phyloP scores from a whole-genome alignment of 2,888 invertebrate genomes.

The Limulus polyphemus region DNA sequence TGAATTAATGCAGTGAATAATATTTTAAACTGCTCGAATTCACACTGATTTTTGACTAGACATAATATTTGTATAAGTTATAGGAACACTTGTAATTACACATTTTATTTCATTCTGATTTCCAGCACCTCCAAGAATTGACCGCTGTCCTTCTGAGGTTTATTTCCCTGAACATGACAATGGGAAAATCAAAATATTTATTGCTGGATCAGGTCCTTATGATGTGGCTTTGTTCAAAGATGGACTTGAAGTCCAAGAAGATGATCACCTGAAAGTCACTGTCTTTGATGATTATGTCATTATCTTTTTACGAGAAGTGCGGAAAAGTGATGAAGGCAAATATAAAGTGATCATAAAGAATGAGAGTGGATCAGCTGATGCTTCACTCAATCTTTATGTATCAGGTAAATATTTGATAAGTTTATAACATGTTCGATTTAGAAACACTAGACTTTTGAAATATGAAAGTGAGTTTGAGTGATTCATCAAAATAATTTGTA shows the following conservation, averaged over 20 bases:
- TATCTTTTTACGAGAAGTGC: constrained; percentile 83
- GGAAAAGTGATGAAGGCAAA: constrained; percentile 74
- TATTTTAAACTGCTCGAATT: too few relatives aligned
- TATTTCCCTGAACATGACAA: constrained; percentile 89
- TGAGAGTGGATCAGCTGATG: constrained; percentile 74
- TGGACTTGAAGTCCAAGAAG: constrained; percentile 61
- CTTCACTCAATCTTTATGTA: constrained; percentile 70
- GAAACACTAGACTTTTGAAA: too few relatives aligned
- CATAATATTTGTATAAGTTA: too few relatives aligned
- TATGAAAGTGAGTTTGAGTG: too few relatives aligned
- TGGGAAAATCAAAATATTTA: constrained; percentile 93
- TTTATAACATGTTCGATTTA: too few relatives aligned
- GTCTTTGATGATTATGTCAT: constrained; percentile 95
- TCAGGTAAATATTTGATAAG: constrained; percentile 40
- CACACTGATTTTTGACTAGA: too few relatives aligned
- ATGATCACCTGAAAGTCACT: constrained; percentile 68
- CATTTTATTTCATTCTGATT: not conserved
- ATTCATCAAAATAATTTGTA: too few relatives aligned
- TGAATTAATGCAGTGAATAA: too few relatives aligned
- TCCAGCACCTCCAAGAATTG: constrained; percentile 76
- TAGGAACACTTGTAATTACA: too few relatives aligned
- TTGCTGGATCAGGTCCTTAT: constrained; percentile 91
- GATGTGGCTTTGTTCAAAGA: constrained; percentile 72
- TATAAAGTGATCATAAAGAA: constrained; percentile 80
- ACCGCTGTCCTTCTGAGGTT: constrained; percentile 74